phyloP scores from a whole-genome alignment of 2,797 vertebrate species.

The Aldrovandia affinis region DNA sequence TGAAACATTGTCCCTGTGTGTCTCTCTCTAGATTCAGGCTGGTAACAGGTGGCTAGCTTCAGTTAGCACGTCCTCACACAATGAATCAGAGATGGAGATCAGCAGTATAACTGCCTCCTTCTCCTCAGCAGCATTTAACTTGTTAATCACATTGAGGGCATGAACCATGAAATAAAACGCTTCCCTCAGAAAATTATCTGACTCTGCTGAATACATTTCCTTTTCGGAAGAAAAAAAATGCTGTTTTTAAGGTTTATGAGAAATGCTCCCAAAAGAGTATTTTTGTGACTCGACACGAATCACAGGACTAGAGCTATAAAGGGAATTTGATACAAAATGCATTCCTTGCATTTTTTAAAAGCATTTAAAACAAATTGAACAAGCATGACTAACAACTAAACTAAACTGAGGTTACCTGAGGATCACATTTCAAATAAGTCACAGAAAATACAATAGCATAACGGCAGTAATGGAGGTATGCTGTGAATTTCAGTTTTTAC shows the following conservation, averaged over 20 bases:
- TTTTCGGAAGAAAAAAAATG: constrained; percentile 65
- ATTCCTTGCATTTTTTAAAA: constrained; percentile 6
- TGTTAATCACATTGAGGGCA: constrained; percentile 80
- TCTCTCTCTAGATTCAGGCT: neutral
- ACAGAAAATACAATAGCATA: neutral
- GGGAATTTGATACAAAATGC: constrained; percentile 1
- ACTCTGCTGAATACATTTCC: constrained; percentile 74
- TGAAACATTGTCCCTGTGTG: neutral
- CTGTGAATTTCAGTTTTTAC: neutral
- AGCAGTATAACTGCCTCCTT: constrained; percentile 65
- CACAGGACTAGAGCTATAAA: neutral
- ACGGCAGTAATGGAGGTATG: neutral
- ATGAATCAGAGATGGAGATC: constrained; percentile 2
- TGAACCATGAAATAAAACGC: constrained; percentile 82
- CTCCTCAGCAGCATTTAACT: constrained; percentile 73
- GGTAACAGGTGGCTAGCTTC: constrained; percentile 14
- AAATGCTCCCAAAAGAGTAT: constrained; percentile 58
- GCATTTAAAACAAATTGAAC: neutral
- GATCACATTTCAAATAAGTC: neutral
- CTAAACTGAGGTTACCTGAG: neutral
- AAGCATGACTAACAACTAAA: neutral
- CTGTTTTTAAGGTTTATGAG: constrained; percentile 56
- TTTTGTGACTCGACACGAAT: constrained; percentile 18
- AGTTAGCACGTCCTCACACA: neutral
- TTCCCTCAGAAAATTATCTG: constrained; percentile 68